Evolutionary conservation across 2,888 invertebrate species (phyloP).

Genomic region (Lepas anatifera): DNA sequence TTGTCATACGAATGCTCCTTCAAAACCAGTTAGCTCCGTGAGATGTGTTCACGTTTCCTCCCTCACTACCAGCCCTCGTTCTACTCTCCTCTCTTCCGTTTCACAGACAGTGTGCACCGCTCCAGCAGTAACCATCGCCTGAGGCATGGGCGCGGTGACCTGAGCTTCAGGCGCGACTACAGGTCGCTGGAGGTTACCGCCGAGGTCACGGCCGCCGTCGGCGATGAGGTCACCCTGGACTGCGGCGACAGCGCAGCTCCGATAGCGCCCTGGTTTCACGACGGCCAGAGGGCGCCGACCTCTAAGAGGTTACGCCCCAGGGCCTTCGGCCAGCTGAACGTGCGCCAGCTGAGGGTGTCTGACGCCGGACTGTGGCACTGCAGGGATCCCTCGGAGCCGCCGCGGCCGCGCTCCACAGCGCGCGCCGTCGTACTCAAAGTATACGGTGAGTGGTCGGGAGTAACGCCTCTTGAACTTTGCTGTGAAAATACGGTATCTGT

Average conservation of each 20-base stretch:
- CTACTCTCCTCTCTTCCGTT: too few species aligned
- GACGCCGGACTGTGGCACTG: background rate
- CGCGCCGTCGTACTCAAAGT: background rate
- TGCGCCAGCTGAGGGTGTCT: background rate
- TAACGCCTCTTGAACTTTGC: too few species aligned
- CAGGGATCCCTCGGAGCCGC: background rate
- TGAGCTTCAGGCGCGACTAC: background rate
- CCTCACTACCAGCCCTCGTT: too few species aligned
- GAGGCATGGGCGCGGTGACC: background rate
- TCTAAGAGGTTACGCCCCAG: background rate
- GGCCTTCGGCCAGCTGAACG: background rate
- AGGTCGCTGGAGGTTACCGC: background rate
- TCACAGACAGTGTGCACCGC: background rate
- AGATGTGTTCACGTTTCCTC: too few species aligned
- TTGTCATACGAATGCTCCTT: too few species aligned
- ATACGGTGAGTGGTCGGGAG: background rate
- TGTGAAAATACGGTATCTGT: too few species aligned
- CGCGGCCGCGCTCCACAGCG: background rate
- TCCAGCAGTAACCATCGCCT: conserved; percentile 4
- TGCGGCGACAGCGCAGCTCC: background rate
- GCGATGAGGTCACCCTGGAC: background rate
- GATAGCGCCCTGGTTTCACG: background rate
- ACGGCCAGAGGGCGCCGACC: background rate
- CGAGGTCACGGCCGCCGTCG: background rate
- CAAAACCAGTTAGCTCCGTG: too few species aligned